Conservation (phyloP, 2,113 vertebrate species). For the Pleuronectes platessa region DNA sequence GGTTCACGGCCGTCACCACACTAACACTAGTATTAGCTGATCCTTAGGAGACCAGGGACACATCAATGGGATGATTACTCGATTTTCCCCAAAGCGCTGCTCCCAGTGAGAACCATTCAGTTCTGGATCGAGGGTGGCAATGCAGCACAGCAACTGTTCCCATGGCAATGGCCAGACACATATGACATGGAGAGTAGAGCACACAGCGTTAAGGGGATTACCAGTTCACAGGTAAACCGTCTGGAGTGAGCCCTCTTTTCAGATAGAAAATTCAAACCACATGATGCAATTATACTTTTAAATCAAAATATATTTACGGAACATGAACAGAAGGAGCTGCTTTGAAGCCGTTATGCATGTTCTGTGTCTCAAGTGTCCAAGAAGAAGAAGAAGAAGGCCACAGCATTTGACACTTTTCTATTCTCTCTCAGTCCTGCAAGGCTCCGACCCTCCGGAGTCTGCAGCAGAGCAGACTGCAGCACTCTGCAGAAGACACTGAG, state of each 20-base stretch:
- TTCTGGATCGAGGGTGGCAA: slow-evolving; percentile 47
- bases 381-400: slow-evolving; percentile 3
- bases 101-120: slow-evolving; percentile 54
- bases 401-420: slow-evolving; percentile 19
- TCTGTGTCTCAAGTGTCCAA: not conserved
- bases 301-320: too few species aligned
- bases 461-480: slow-evolving; percentile 34
- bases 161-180: slow-evolving; percentile 61
- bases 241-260: slow-evolving; percentile 4
- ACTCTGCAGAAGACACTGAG: slow-evolving; percentile 28
- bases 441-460: slow-evolving; percentile 35
- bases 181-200: slow-evolving; percentile 44
- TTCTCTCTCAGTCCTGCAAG: not conserved
- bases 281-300: not conserved
- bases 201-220: slow-evolving; percentile 10
- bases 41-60: slow-evolving; percentile 40
- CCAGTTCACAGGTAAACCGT: slow-evolving; percentile 21
- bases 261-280: slow-evolving; percentile 14
- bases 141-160: slow-evolving; percentile 61
- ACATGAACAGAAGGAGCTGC: too few species aligned
- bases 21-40: slow-evolving; percentile 13
- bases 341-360: too few species aligned
- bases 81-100: slow-evolving; percentile 30
- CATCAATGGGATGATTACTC: slow-evolving; percentile 55
- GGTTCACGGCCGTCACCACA: slow-evolving; percentile 1